Conservation (phyloP, 2,888 invertebrate species). For the Leucophenga maculata region DNA sequence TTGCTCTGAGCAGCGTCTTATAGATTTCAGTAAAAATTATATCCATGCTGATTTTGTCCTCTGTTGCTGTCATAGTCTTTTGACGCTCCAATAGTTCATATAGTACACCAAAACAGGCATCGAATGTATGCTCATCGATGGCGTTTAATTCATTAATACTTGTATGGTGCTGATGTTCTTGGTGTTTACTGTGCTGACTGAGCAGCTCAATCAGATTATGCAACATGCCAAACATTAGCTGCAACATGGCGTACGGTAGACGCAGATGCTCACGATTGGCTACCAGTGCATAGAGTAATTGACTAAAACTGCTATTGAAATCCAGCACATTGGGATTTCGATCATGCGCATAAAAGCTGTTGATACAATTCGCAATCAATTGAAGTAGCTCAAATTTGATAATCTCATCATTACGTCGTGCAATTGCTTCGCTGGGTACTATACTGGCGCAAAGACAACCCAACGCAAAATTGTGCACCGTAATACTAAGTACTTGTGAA, state of each 20-base stretch:
- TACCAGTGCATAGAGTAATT: conserved; percentile 52
- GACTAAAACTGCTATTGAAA: conserved; percentile 59
- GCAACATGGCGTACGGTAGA: conserved; percentile 60
- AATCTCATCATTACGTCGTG: conserved; percentile 56
- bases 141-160: conserved; percentile 46
- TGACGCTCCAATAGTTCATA: conserved; percentile 47
- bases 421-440: conserved; percentile 45
- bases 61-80: conserved; percentile 32
- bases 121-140: conserved; percentile 59
- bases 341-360: conserved; percentile 63
- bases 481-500: conserved; percentile 60
- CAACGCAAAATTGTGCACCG: conserved; percentile 66
- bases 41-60: conserved; percentile 1
- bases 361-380: conserved; percentile 64
- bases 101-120: conserved; percentile 60
- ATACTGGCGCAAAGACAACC: conserved; percentile 55
- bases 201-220: conserved; percentile 59
- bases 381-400: conserved; percentile 66
- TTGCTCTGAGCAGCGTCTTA: conserved; percentile 60
- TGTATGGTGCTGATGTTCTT: conserved; percentile 16
- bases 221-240: conserved; percentile 66
- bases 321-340: conserved; percentile 56
- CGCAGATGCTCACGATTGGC: conserved; percentile 51
- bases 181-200: conserved; percentile 5
- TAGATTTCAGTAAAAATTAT: conserved; percentile 54